Conservation (phyloP, 2,113 vertebrate genomes). For the Microcebus tavaratra region DNA sequence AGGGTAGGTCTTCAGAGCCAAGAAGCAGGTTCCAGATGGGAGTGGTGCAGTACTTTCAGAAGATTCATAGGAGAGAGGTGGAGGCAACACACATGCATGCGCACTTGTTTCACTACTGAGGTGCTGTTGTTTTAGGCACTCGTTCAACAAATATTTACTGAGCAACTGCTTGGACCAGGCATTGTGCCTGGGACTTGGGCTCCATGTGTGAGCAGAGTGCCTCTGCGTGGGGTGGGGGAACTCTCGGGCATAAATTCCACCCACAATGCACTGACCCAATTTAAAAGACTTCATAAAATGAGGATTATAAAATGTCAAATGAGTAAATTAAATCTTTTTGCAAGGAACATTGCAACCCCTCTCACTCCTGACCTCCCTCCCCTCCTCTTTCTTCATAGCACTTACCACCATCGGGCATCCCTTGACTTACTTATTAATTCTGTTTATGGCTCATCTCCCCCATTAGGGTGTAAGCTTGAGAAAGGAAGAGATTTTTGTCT, state of each 20-base stretch:
- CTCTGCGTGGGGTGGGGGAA: not conserved
- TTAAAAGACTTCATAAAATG: not conserved
- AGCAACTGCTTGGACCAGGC: not conserved
- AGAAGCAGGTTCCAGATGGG: not conserved
- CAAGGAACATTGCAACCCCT: not conserved
- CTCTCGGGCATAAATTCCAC: not conserved
- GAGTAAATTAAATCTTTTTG: not conserved
- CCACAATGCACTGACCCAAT: too few relatives aligned
- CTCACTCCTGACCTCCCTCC: not conserved
- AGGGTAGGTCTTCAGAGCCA: not conserved
- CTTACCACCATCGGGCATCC: not conserved
- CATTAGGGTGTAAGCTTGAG: too few relatives aligned
- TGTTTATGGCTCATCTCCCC: not conserved
- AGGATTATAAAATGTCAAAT: not conserved
- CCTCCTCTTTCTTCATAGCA: not conserved
- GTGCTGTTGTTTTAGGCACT: too few relatives aligned
- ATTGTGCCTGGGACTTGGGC: too few relatives aligned
- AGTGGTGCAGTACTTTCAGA: not conserved
- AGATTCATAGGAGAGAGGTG: not conserved
- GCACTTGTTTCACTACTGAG: not conserved
- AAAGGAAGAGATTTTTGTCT: not conserved
- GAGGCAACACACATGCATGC: not conserved
- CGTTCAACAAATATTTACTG: not conserved
- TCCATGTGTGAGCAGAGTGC: not conserved
- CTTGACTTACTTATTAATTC: not conserved